Evolutionary conservation across 2,888 invertebrate species (phyloP).

Genomic region (Julus scanicus): DNA sequence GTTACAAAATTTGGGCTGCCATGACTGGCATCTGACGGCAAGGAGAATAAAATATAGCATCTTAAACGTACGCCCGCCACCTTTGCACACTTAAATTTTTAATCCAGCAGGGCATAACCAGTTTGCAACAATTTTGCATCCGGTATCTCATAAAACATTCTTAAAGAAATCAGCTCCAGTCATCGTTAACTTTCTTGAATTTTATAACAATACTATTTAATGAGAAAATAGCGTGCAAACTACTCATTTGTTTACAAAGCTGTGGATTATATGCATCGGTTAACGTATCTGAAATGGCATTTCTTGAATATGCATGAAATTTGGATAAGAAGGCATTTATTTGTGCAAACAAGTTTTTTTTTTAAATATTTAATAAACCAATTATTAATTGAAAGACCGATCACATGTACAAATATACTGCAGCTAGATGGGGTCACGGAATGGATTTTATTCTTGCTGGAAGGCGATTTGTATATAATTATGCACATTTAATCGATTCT

Average conservation of each 20-base stretch:
- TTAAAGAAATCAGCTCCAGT: neutral
- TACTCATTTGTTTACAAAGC: neutral
- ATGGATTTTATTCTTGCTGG: too few relatives aligned
- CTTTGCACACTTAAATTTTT: neutral
- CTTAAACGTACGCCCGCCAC: slow-evolving; percentile 14
- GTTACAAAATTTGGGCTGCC: neutral
- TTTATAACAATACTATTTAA: neutral
- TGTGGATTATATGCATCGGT: neutral
- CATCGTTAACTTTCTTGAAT: neutral
- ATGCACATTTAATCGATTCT: too few relatives aligned
- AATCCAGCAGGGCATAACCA: slow-evolving; percentile 36
- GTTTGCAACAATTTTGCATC: neutral
- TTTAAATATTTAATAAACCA: neutral
- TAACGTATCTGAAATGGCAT: neutral
- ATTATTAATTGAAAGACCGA: too few relatives aligned
- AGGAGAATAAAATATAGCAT: slow-evolving; percentile 12
- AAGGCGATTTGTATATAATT: too few relatives aligned
- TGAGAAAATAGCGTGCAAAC: neutral
- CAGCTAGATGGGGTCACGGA: too few relatives aligned
- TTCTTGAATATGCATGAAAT: neutral
- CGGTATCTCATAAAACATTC: slow-evolving; percentile 5
- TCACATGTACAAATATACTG: too few relatives aligned
- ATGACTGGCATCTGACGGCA: slow-evolving; percentile 3
- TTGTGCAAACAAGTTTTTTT: neutral
- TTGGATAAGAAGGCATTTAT: neutral